Conservation (phyloP, 2,113 vertebrate genomes). For the Panurus biarmicus region DNA sequence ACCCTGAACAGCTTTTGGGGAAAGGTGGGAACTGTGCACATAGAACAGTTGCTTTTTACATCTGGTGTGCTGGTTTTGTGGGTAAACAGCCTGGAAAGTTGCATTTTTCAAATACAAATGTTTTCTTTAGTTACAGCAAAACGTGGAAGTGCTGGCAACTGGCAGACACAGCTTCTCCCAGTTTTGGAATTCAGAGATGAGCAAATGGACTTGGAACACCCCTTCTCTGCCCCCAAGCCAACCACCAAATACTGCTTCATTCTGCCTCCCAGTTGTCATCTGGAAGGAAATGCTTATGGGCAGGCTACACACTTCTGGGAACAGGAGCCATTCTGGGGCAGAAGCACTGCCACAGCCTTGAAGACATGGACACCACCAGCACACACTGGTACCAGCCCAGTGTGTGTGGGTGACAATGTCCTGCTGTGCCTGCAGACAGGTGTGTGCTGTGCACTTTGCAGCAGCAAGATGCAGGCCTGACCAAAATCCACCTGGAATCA, state of each 20-base stretch:
- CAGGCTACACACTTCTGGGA: neutral
- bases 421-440: neutral
- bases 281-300: neutral
- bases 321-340: neutral
- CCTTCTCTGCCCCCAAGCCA: neutral
- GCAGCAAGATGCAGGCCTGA: neutral
- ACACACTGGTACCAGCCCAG: neutral
- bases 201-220: neutral
- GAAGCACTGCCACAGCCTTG: neutral
- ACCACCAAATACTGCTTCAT: neutral
- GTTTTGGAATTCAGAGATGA: neutral
- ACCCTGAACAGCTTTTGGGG: neutral
- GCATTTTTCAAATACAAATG: neutral
- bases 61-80: neutral
- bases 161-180: neutral
- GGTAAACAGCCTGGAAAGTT: conserved; percentile 8
- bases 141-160: neutral
- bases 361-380: neutral
- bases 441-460: neutral
- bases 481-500: neutral
- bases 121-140: conserved; percentile 39
- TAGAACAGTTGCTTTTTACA: neutral
- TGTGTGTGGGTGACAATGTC: neutral
- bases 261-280: neutral
- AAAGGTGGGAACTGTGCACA: neutral